Conservation (phyloP, 2,797 vertebrate species). For the Florisuga fusca region DNA sequence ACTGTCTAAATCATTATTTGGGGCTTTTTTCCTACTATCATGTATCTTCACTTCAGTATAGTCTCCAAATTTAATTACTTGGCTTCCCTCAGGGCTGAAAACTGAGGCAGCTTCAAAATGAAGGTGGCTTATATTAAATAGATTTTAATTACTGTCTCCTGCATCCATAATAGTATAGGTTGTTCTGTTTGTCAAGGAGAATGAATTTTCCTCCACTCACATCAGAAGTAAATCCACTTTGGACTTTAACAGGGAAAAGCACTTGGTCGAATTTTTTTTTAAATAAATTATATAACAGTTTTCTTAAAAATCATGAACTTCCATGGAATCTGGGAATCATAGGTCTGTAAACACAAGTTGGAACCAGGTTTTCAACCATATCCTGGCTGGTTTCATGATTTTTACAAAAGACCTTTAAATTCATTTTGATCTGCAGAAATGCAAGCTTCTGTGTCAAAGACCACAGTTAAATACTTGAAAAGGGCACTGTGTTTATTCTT, state of each 20-base stretch:
- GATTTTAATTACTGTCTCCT: slow-evolving; percentile 52
- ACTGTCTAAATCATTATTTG: not conserved
- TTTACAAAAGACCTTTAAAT: not conserved
- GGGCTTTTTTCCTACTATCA: not conserved
- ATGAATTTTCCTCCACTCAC: not conserved
- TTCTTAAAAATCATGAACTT: not conserved
- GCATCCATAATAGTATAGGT: not conserved
- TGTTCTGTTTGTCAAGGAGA: not conserved
- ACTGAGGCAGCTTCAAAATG: slow-evolving; percentile 30
- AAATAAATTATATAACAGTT: not conserved
- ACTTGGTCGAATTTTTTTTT: not conserved
- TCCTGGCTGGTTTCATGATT: not conserved
- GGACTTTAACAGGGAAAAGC: not conserved
- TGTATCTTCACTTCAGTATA: not conserved
- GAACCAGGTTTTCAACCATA: not conserved
- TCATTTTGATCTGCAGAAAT: not conserved
- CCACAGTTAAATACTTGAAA: not conserved
- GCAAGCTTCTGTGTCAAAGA: not conserved
- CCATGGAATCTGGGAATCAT: not conserved
- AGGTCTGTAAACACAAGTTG: not conserved
- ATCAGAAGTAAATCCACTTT: not conserved
- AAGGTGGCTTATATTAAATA: slow-evolving; percentile 39
- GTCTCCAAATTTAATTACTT: slow-evolving; percentile 32
- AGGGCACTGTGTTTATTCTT: not conserved
- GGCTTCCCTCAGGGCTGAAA: not conserved